Conservation (phyloP, 2,113 vertebrate species). For the Erythrolamprus reginae region DNA sequence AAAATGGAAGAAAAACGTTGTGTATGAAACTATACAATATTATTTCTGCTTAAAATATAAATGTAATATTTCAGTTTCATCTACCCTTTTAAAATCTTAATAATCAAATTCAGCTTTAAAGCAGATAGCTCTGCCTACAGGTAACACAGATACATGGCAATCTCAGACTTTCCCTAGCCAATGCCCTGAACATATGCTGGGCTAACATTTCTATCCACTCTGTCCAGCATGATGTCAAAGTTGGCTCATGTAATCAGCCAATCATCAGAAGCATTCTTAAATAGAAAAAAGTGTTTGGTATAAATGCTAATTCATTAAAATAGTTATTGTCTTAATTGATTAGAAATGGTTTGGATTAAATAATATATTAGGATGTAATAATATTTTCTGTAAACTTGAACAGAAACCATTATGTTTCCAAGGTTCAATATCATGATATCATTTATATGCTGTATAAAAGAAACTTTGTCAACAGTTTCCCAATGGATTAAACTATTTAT, state of each 20-base stretch:
- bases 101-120: background rate
- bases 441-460: conserved; percentile 47
- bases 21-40: background rate
- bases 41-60: background rate
- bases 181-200: background rate
- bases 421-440: conserved; percentile 33
- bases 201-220: background rate
- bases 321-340: conserved; percentile 32
- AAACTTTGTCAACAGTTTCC: conserved; percentile 36
- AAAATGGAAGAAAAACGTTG: background rate
- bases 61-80: background rate
- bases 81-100: background rate
- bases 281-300: background rate
- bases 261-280: background rate
- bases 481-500: conserved; percentile 42
- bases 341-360: background rate
- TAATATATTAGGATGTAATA: conserved; percentile 27
- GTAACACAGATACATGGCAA: background rate
- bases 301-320: conserved; percentile 2
- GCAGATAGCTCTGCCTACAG: conserved; percentile 2
- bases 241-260: background rate
- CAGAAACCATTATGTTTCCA: conserved; percentile 51
- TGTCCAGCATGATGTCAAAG: background rate
- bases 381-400: conserved; percentile 41
- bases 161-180: background rate